Evolutionary conservation across 2,888 invertebrate species (phyloP).

Genomic region (Noctua comes): DNA sequence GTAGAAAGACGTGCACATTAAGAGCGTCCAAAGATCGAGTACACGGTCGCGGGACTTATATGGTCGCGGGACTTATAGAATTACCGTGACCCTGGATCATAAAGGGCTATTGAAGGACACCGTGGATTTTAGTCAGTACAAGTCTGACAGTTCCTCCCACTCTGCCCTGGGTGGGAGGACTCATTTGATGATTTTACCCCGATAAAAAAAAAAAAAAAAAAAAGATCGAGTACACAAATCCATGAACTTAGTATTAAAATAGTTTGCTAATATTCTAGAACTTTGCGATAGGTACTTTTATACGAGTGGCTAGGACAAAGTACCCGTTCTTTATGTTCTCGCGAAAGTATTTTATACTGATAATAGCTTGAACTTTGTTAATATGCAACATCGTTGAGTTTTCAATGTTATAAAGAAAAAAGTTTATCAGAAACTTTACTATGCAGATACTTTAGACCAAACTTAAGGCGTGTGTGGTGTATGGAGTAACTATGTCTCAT

Average conservation of each 20-base stretch:
- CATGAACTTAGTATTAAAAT: slow-evolving; percentile 14
- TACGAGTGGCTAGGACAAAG: neutral
- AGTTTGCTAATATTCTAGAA: slow-evolving; percentile 33
- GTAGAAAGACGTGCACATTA: too few relatives aligned
- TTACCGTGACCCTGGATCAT: too few relatives aligned
- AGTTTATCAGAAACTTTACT: neutral
- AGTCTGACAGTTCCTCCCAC: too few relatives aligned
- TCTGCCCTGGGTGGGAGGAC: too few relatives aligned
- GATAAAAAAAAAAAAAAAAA: too few relatives aligned
- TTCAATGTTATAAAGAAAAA: neutral
- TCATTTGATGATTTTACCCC: too few relatives aligned
- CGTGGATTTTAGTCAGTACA: too few relatives aligned
- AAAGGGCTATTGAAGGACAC: too few relatives aligned
- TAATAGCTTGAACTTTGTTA: slow-evolving; percentile 40
- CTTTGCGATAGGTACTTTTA: slow-evolving; percentile 9
- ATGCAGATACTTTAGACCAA: neutral
- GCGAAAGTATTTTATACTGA: slow-evolving; percentile 25
- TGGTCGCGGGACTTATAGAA: too few relatives aligned
- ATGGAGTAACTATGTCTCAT: neutral
- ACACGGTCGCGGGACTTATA: too few relatives aligned
- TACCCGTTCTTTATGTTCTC: slow-evolving; percentile 16
- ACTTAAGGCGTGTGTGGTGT: neutral
- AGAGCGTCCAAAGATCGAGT: too few relatives aligned
- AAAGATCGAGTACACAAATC: neutral
- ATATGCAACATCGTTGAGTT: slow-evolving; percentile 36